Evolutionary conservation across 2,113 vertebrate genomes (phyloP), one percentile per base, ranked within the genome.

Genomic region (Leptobrachium leishanense): DNA sequence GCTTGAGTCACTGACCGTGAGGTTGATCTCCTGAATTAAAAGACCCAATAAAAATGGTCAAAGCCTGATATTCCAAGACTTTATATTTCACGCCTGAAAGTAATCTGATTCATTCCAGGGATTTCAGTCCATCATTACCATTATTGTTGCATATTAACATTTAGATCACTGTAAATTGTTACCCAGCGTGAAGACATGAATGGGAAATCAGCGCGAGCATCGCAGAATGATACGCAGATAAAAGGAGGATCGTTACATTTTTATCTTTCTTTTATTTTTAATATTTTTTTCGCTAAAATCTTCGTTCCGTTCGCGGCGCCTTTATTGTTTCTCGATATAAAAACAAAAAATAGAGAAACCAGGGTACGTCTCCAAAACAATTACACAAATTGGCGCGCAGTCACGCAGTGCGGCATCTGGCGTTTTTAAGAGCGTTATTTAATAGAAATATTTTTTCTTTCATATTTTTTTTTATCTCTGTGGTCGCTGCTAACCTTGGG

Each of bases 61-160:
- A 50, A 31, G 20, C 20, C 20, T 50, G 46, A 50, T 50, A 5
- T 50, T 50, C 4, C 4, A 50, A 50, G 4, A 5, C 4, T 50
- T 50, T 5, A 50, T 50, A 50, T 8, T 50, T 4, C 31, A 50
- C 50, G 44, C 68, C 43, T 50, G 20, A 53, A 39, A 70, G 68
- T 5, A 20, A 70, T 13, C 20, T 70, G 43, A 70, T 70, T 70
- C 68, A 50, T 50, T 2, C 43, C 68, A 70, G 20, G 46, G 68
- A 70, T 70, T 70, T 31, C 68, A 70, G 13, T 15, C 2, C 15
- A 20, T 70, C 68, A 70, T 70, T 70, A 70, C 31, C 7, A 31
- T 13, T 50, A 70, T 70, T 70, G 68, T 70, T 50, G 43, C 31
- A 70, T 70, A 72, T 54, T 72, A 55, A 54, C 69, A 72, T 72